These are phyloP conservation scores for Colossoma macropomum DNA, from an alignment of 2,113 vertebrate species.

Conservation along the genomic window DNA sequence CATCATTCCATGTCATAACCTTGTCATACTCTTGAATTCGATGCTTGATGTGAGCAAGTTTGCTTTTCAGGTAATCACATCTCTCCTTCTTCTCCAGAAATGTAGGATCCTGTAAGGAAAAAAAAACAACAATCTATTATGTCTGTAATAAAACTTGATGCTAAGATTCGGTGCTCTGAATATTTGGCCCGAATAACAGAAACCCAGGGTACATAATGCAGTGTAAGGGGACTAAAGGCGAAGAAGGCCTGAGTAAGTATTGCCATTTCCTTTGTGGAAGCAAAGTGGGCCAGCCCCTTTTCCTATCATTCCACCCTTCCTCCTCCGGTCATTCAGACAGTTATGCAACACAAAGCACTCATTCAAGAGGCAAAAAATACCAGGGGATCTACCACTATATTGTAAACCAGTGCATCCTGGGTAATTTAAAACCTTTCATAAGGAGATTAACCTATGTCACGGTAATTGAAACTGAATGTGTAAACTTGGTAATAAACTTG, in stretches of 20 bases:
- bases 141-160: not conserved
- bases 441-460: too few relatives aligned
- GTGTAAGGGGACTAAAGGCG: not conserved
- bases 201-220: not conserved
- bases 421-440: too few relatives aligned
- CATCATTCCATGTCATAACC: slow-evolving; percentile 92
- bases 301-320: slow-evolving; percentile 12
- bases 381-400: not conserved
- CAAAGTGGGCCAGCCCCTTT: slow-evolving; percentile 27
- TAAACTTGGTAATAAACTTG: too few relatives aligned
- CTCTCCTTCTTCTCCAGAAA: slow-evolving; percentile 98
- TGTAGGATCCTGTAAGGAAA: slow-evolving; percentile 83
- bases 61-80: slow-evolving; percentile 97
- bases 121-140: slow-evolving; percentile 9
- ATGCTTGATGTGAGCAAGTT: slow-evolving; percentile 97
- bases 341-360: not conserved
- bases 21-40: slow-evolving; percentile 98
- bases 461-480: too few relatives aligned
- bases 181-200: not conserved
- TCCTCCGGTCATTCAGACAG: slow-evolving; percentile 6
- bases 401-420: not conserved
- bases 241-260: not conserved
- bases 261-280: slow-evolving; percentile 43
- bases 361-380: not conserved
- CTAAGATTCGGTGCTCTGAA: too few relatives aligned